These are phyloP conservation scores for Leptinotarsa undecemlineata DNA, from an alignment of 1,140 invertebrate species.

Conservation along the genomic window DNA sequence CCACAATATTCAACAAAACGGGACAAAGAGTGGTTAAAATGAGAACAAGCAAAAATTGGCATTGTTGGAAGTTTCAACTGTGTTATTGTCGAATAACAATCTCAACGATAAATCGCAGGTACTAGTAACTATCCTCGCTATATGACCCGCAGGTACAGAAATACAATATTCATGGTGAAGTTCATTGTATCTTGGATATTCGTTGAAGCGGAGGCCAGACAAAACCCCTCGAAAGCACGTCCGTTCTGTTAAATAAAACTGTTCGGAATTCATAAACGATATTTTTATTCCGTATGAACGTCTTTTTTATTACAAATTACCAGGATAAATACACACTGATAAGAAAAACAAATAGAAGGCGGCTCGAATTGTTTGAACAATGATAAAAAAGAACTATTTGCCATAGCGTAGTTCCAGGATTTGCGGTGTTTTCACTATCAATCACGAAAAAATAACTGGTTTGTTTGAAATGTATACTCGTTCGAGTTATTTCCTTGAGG, in stretches of 20 bases:
- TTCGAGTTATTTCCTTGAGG: no score
- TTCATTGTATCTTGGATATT: not conserved
- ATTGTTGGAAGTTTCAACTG: no score
- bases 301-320: not conserved
- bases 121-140: not conserved
- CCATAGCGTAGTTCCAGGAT: no score
- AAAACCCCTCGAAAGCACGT: not conserved
- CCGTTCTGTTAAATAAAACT: not conserved
- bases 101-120: not conserved
- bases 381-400: not conserved
- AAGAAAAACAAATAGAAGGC: not conserved
- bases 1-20: no score
- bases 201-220: not conserved
- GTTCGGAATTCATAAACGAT: not conserved
- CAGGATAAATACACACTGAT: not conserved
- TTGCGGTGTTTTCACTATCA: no score
- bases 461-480: no score
- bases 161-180: not conserved
- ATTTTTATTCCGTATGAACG: not conserved
- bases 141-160: not conserved
- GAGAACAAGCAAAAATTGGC: no score
- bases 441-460: not conserved
- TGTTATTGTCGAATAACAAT: no score
- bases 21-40: no score
- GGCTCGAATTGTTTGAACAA: conserved; percentile 1